Percentiles rank a stretch among this genome's conserved stretches.
Evolutionary conservation across 2,113 vertebrate species (phyloP).

Genomic region (Oxyura jamaicensis): DNA sequence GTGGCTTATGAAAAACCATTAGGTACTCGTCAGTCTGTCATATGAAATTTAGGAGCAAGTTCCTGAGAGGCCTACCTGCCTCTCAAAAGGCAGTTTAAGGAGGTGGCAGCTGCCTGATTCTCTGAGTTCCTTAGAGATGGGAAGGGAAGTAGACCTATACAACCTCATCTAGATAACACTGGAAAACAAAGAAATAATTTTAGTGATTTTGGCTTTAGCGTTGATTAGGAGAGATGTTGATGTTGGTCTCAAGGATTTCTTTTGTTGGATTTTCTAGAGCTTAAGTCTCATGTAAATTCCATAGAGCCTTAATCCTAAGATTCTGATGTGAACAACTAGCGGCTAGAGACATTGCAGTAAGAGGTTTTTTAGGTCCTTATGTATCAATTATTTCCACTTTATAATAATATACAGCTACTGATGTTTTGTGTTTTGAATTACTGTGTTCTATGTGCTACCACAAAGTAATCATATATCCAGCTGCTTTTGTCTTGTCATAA

Average conservation of each 20-base stretch:
- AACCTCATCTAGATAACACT: background rate
- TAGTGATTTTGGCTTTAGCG: background rate
- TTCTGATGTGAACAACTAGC: background rate
- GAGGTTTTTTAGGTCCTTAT: background rate
- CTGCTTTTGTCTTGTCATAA: background rate
- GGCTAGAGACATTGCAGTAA: background rate
- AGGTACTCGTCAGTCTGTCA: slow-evolving; percentile 37
- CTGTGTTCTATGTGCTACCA: background rate
- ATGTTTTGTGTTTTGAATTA: background rate
- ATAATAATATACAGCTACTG: background rate
- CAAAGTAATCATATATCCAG: background rate
- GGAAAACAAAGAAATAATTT: background rate
- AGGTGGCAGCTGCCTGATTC: background rate
- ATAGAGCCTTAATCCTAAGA: background rate
- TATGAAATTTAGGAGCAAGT: background rate
- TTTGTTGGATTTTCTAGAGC: background rate
- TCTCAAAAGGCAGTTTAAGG: background rate
- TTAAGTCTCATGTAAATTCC: background rate
- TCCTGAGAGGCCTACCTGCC: background rate
- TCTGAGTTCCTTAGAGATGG: background rate
- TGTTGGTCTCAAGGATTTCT: background rate
- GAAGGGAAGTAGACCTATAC: background rate
- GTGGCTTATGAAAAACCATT: slow-evolving; percentile 78
- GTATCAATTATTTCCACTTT: background rate
- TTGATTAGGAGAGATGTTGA: background rate